Base-by-base conservation (phyloP, 2,888 invertebrate genomes). In the Pediacus dermestoides region DNA sequence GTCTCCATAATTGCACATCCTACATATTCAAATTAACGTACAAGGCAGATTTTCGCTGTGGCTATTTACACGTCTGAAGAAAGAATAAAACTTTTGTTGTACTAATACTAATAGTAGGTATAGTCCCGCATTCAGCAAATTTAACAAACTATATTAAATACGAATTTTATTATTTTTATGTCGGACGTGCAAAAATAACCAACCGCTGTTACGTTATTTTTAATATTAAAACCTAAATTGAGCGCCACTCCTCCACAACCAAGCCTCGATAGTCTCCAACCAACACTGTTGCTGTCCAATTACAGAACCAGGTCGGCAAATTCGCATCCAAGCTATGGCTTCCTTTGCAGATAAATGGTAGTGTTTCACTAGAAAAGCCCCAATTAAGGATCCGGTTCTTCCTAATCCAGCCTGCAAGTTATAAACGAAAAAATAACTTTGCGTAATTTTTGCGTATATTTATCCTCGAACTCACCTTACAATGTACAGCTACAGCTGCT, bases 401-500 rank as follows among this genome's bases (percentile, higher is more conserved):
- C 92, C 93, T 55, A 93, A 77, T 57, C 92, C 92, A 70, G 93
- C 92, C 81, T 79, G 60, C 71, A 74, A 52, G 12, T 8, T 25
- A 4, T 12, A 28, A 18, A 11, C 9, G 7, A 8, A 11, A 30
- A 30, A 16, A 30, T 6, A 30, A 26, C 6, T 26, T 18, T n/a
- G 21, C 21, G 21, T 26, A 26, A 2, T 1, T 15, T 30, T 28
- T 2, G 10, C 16, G 33, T 14, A 36, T 15, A 12, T 37, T 23
- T 8, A 18, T 7, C 6, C 6, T 7, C 21, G n/a, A 18, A 18
- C 6, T 18, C n/a, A 18, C 21, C 81, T 92, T 94, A 72, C 93
- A 94, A 67, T 94, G 93, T 1, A 94, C 85, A 9, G 90, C 93
- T 13, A 94, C 75, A 15, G 84, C 90, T 25, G 88, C 86, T 10